Base-by-base conservation (phyloP, 2,113 vertebrate genomes). In the Empidonax alnorum region DNA sequence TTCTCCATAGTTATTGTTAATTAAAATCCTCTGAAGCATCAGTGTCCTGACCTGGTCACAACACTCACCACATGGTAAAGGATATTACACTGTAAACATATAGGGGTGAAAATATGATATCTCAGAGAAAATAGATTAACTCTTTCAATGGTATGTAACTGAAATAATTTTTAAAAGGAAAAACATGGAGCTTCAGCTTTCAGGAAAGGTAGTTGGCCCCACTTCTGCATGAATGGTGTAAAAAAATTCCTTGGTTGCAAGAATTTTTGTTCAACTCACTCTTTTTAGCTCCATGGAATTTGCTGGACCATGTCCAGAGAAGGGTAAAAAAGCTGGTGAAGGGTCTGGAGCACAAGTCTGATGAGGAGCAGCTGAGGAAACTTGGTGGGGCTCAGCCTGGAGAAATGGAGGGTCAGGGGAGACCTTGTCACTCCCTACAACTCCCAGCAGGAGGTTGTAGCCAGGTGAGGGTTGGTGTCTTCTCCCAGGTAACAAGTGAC, bases 401-500 rank as follows among this genome's bases (percentile, higher is more conserved):
- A 82, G 39, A 2, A 75, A 14, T 68, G 39, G 39, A 68, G n/a
- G 23, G 13, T 67, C 28, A 14, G n/a, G 23, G 14, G 18, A 19
- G 3, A 6, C 24, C 39, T 21, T 59, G 0, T 53, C 24, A 10
- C 15, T 82, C 61, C 53, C 8, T 62, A 46, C 27, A 75, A 3
- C 4, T 61, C 44, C 52, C 46, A 46, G 11, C 28, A 82, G n/a
- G 53, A 67, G 20, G 24, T 20, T 13, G 3, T 20, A 67, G 52
- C 39, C 0, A 0, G 28, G 19, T 41, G 7, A 5, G 5, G 7
- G 6, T 25, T 1, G 1, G 41, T 50, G 16, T 55, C 7, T 79
- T 35, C 8, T 71, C 2, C 5, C 7, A 30, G 47, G n/a, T 21
- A 9, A 41, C 20, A 42, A 63, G 41, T 49, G 56, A 71, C n/a